These are phyloP conservation scores for Caenorhabditis japonica DNA, from an alignment of 2,888 invertebrate species.

Conservation along the genomic window DNA sequence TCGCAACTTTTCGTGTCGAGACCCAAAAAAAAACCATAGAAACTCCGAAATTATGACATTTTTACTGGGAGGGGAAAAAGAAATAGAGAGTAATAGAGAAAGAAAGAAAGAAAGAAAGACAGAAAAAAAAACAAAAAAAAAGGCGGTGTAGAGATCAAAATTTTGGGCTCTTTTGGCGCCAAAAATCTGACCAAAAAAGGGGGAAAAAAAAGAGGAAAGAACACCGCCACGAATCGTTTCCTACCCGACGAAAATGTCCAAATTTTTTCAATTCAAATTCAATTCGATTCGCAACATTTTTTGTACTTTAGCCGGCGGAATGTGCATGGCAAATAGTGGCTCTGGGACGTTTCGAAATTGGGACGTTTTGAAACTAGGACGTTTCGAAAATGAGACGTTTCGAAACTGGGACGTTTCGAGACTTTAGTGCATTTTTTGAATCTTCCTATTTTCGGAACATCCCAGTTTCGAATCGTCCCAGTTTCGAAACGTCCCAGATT, in stretches of 20 bases:
- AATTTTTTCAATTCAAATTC: slow-evolving; percentile 3
- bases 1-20: neutral
- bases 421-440: no score
- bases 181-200: slow-evolving; percentile 1
- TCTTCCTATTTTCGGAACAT: no score
- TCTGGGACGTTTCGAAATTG: no score
- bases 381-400: no score
- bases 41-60: slow-evolving; percentile 2
- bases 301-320: no score
- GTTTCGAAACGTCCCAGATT: no score
- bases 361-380: no score
- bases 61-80: neutral
- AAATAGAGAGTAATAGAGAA: neutral
- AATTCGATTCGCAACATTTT: no score
- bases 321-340: no score
- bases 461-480: no score
- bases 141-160: neutral
- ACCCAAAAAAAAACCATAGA: slow-evolving; percentile 1
- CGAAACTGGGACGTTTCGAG: no score
- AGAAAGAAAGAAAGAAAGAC: neutral
- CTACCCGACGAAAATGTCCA: slow-evolving; percentile 50
- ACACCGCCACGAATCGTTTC: slow-evolving; percentile 53
- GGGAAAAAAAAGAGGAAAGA: slow-evolving; percentile 38
- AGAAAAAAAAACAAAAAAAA: slow-evolving; percentile 2
- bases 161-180: neutral